Evolutionary conservation across 2,113 vertebrate species (phyloP).

Genomic region (Daphoenositta chrysoptera): DNA sequence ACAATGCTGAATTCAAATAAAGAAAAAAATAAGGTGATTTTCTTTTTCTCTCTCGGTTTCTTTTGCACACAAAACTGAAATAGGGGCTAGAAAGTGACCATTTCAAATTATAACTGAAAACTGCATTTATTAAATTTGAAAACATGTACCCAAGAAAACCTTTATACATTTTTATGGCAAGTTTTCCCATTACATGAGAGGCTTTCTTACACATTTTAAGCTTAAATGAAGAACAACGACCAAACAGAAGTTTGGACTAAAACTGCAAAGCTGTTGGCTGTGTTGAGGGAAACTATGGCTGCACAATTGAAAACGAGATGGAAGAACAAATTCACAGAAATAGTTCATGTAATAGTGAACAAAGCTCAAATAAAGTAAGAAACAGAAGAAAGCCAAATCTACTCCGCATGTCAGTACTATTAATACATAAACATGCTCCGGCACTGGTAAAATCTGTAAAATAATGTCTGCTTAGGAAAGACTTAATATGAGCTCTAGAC

Average conservation of each 20-base stretch:
- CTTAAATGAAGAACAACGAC: conserved; percentile 45
- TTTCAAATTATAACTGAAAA: conserved; percentile 69
- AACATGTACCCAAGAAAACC: conserved; percentile 60
- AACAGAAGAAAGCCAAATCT: conserved; percentile 71
- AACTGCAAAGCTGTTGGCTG: conserved; percentile 54
- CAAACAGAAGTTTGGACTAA: conserved; percentile 59
- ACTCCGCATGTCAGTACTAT: neutral
- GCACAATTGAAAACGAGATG: neutral
- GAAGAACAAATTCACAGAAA: conserved; percentile 53
- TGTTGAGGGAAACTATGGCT: conserved; percentile 10
- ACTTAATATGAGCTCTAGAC: conserved; percentile 29
- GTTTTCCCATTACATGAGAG: conserved; percentile 74
- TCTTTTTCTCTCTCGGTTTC: neutral
- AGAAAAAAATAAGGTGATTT: neutral
- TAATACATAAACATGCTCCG: neutral
- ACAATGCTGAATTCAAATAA: neutral
- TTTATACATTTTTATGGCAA: conserved; percentile 68
- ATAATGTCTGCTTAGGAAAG: conserved; percentile 21
- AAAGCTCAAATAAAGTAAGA: conserved; percentile 60
- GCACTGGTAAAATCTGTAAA: conserved; percentile 39
- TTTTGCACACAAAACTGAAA: neutral
- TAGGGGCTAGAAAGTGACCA: conserved; percentile 50
- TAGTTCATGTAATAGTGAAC: conserved; percentile 42
- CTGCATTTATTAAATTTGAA: conserved; percentile 59
- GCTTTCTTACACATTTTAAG: conserved; percentile 68